phyloP scores from a whole-genome alignment of 53 echinoderm and acorn worm genomes.

The Zoroaster sp. region DNA sequence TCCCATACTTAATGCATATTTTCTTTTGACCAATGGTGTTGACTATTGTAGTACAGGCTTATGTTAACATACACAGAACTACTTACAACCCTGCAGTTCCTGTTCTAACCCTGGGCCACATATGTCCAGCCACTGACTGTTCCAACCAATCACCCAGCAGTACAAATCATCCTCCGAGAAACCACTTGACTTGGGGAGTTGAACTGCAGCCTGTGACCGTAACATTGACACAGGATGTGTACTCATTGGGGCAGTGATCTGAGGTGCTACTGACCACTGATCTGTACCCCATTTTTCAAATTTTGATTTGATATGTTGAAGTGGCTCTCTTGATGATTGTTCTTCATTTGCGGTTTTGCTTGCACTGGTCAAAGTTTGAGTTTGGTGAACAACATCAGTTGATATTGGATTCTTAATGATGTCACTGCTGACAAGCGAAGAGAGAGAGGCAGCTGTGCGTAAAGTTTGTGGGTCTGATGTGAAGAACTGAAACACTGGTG shows the following conservation, averaged over 20 bases:
- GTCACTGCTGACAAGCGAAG: background rate
- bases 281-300: background rate
- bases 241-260: background rate
- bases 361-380: background rate
- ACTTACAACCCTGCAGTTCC: no score
- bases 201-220: background rate
- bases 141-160: constrained; percentile 42
- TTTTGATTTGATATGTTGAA: background rate
- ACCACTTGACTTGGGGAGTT: background rate
- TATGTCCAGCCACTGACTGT: constrained; percentile 41
- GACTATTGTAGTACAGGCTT: no score
- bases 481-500: constrained; percentile 22
- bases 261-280: background rate
- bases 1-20: no score
- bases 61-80: no score
- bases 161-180: background rate
- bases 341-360: background rate
- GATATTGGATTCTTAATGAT: background rate
- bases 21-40: no score
- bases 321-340: background rate
- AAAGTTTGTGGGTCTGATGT: constrained; percentile 3
- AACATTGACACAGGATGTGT: background rate
- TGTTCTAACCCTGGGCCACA: background rate
- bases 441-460: background rate
- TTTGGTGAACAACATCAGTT: background rate